Conservation (phyloP, 2,113 vertebrate species). For the Felis catus region F.catus_Fca126_mat1.0 CM031417.1:493001-493500, state of each 20-base stretch:
- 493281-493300: not conserved
- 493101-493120: not conserved
- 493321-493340: not conserved
- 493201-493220: not conserved
- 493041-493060: not conserved
- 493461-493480: not conserved
- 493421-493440: not conserved
- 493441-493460: not conserved
- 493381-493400: not conserved
- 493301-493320: not conserved
- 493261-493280: not conserved
- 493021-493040: not conserved
- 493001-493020: not conserved
- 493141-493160: not conserved
- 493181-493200: not conserved
- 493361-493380: not conserved
- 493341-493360: not conserved
- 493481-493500: not conserved
- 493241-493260: not conserved
- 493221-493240: not conserved
- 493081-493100: not conserved
- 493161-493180: not conserved
- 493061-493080: not conserved
- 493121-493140: not conserved
- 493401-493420: not conserved